Base-by-base conservation (phyloP, 2,888 invertebrate species). In the Rotaria sp. region DNA sequence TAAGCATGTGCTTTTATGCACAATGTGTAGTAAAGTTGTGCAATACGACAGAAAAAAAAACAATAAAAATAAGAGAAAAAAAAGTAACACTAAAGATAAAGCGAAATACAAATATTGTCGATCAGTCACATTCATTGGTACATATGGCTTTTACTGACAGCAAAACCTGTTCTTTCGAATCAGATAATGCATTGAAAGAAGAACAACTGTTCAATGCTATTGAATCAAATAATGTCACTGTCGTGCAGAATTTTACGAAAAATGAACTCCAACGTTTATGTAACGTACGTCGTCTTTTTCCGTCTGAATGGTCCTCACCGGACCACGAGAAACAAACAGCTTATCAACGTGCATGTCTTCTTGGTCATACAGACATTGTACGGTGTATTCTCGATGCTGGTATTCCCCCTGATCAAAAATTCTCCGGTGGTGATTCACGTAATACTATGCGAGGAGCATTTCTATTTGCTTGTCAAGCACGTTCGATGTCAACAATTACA, bases 291-390 rank as follows among this genome's bases (percentile, higher is more conserved):
- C 74, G 74, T 38, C 38, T 35, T 5, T 74, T 74, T 26, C 7
- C 24, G 5, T 74, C 38, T 38, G 8, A 38, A 41, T 74, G 74
- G 74, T 74, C 74, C 4, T 15, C 74, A 74, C 74, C 38, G 13
- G 2, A 74, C 21, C 5, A 38, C 38, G 74, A 74, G 21, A 2
- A 7, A 7, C 74, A 74, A 38, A 74, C 74, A 38, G 38, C 74
- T 74, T 74, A 74, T 74, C 74, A 74, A 38, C 74, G 74, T 74
- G 74, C 74, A 38, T 74, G 74, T 74, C 38, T 74, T 38, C 74
- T 74, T 24, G 74, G 74, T 74, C 38, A 24, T 38, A 74, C 21
- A 38, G 35, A 74, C 24, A 74, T 74, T 74, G 74, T 41, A 35
- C 35, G 38, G 7, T 74, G 74, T 24, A 74, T 74, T 35, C 35